phyloP scores from a whole-genome alignment of 2,797 vertebrate species.

The Xenopus petersii region DNA sequence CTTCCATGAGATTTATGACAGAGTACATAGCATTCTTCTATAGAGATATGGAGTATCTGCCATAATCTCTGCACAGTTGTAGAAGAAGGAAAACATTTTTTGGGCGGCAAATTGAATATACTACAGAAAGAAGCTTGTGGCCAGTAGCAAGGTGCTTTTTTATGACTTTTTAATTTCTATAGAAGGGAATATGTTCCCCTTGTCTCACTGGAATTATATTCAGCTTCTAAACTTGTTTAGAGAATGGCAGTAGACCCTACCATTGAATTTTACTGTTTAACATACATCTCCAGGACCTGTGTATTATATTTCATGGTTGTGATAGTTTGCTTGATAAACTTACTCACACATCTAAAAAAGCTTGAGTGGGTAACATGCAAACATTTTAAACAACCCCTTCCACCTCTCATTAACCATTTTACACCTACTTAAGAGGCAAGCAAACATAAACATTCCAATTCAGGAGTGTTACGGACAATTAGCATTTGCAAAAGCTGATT shows the following conservation, averaged over 20 bases:
- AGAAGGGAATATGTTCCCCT: no score
- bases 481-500: constrained; percentile 44
- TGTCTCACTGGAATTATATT: not conserved
- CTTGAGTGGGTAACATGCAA: not conserved
- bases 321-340: not conserved
- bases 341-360: not conserved
- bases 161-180: no score
- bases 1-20: no score
- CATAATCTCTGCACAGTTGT: no score
- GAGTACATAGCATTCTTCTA: no score
- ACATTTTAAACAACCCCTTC: not conserved
- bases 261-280: not conserved
- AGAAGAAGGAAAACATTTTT: no score
- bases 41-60: no score
- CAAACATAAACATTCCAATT: constrained; percentile 17
- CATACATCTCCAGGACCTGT: not conserved
- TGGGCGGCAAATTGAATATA: no score
- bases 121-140: no score
- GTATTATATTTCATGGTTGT: not conserved
- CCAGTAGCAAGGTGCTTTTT: no score
- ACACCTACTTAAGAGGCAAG: constrained; percentile 22
- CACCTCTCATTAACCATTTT: constrained; percentile 41
- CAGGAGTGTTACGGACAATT: constrained; percentile 42
- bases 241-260: no score
- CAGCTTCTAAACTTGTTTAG: not conserved